Base-by-base conservation (phyloP, 2,797 vertebrate species). In the Distichodus sexfasciatus region DNA sequence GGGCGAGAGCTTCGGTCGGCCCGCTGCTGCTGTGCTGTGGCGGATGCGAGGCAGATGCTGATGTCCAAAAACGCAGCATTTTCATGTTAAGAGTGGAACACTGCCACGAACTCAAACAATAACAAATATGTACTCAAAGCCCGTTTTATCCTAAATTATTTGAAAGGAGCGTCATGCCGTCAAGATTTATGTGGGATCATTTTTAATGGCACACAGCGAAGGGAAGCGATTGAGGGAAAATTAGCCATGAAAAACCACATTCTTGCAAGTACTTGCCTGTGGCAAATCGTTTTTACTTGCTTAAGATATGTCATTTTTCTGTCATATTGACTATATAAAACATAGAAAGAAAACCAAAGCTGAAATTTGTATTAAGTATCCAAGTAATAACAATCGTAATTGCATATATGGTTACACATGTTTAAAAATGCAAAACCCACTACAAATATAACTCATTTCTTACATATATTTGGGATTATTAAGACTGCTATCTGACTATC, bases 31-130 rank as follows among this genome's bases (percentile, higher is more conserved):
- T n/a, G n/a, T n/a, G n/a, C 81, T 82, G 79, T 67, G 71, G 66
- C 83, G 87, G 87, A 90, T 79, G 85, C 82, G 66, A 84, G 90
- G 90, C 91, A 91, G 86, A 90, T 89, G 91, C 89, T 88, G 88
- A 90, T 90, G 89, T 90, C 89, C 87, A 21, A 87, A 80, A 87
- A 79, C n/a, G n/a, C 41, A 10, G 88, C 12, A 64, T 83, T 87
- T 83, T 88, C 82, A 89, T 91, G 57, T 74, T 63, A 69, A 63
- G 69, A 83, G 81, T 88, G 91, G 90, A 91, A 82, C 60, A 4
- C 33, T 61, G 82, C 84, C 86, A 82, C 85, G 54, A 82, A 79
- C 84, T 86, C 70, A 80, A 89, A 80, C 77, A 80, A 81, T 80
- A 89, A 79, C 86, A 86, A 86, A 77, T 83, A 58, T 11, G 43